Conservation (phyloP, 2,797 vertebrate species). For the Anas georgica region DNA sequence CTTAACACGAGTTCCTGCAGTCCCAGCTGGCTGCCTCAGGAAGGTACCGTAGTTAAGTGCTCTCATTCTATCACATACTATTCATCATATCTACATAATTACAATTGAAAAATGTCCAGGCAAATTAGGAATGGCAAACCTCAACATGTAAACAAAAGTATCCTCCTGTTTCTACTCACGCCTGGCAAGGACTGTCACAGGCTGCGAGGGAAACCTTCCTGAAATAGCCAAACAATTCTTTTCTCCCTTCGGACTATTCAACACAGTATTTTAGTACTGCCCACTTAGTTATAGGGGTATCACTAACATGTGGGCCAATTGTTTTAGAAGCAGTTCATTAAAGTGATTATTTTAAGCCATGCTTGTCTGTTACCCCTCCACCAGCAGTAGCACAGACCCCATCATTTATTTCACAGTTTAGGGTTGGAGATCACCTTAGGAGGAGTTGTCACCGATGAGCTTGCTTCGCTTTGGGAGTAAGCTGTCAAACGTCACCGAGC, state of each 20-base stretch:
- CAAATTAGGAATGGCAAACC: slow-evolving; percentile 5
- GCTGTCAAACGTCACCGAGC: background rate
- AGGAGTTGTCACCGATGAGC: background rate
- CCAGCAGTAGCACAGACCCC: background rate
- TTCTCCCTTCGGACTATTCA: background rate
- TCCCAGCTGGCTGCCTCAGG: background rate
- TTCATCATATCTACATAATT: slow-evolving; percentile 35
- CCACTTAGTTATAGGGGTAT: background rate
- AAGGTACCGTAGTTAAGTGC: background rate
- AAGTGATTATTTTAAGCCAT: slow-evolving; percentile 32
- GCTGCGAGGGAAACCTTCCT: background rate
- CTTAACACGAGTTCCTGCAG: background rate
- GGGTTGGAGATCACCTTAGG: background rate
- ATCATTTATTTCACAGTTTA: background rate
- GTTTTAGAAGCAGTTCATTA: slow-evolving; percentile 28
- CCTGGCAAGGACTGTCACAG: background rate
- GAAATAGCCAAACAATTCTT: background rate
- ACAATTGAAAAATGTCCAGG: background rate
- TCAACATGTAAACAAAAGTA: background rate
- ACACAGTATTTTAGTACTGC: background rate
- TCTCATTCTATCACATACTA: slow-evolving; percentile 57
- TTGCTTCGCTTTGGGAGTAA: background rate
- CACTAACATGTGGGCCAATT: slow-evolving; percentile 5
- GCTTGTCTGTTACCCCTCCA: background rate
- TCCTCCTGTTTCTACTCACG: background rate